Evolutionary conservation across 2,888 invertebrate genomes (phyloP), one percentile per base, ranked within the genome.

Genomic region (Pheosia gnoma): DNA sequence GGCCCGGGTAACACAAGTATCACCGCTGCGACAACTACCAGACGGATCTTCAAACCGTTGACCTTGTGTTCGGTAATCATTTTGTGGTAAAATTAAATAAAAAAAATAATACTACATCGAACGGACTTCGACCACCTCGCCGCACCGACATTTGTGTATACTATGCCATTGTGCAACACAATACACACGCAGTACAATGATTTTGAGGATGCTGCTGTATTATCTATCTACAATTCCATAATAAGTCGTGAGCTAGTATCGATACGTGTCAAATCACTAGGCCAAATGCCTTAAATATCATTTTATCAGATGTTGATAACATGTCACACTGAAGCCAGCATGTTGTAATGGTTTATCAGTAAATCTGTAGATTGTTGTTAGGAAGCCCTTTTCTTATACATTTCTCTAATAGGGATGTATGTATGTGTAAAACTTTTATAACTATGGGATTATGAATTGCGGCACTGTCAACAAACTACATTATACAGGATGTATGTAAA

Each of bases 11-110:
- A 41, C 41, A 37, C 5, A 53, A 3, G 51, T 54, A 9, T 38
- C 6, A 54, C 37, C 36, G 11, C 53, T 39, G 13, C 56, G 56
- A 8, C n/a, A 41, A 41, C 56, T 56, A 62, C 57, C 58, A 74
- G 69, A 75, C 72, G 72, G 75, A 76, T 74, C 68, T 76, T 68
- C 68, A 59, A 66, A 68, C 61, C 60, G 63, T 68, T 68, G 69
- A 67, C 76, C 72, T 74, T 75, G 70, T 59, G 52, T 64, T 51
- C 67, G 55, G 57, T 70, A 67, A 74, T 68, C 61, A 68, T 58
- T 65, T 65, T 57, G 57, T 66, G 66, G 38, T 61, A 57, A 66
- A 68, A 66, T 63, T 65, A 62, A 56, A 56, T 67, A 68, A 65
- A 71, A 74, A 72, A 71, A 61, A 68, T 64, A 65, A 70, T 69